These are phyloP conservation scores for Gerris lacustris DNA, from an alignment of 2,888 invertebrate genomes.

Conservation along the genomic window DNA sequence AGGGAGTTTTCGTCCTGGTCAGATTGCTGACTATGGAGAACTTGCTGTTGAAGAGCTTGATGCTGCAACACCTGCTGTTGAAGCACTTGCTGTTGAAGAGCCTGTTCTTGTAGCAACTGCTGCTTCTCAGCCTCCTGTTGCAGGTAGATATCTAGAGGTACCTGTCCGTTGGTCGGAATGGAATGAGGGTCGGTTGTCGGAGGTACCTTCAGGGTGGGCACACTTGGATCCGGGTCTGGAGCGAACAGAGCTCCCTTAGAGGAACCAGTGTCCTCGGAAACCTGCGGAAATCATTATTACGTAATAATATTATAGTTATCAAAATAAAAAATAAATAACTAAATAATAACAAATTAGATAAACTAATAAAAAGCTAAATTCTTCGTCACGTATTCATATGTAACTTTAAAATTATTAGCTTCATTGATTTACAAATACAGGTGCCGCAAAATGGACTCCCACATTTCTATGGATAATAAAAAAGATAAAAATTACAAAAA, in stretches of 20 bases:
- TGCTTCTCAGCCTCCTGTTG: conserved; percentile 29
- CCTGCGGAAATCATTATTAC: conserved; percentile 33
- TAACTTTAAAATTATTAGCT: too few species aligned
- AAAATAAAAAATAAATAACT: not conserved
- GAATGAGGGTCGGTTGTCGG: conserved; percentile 38
- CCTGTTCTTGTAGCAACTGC: conserved; percentile 10
- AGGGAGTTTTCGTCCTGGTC: conserved; percentile 32
- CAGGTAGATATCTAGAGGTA: conserved; percentile 32
- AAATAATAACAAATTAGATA: not conserved
- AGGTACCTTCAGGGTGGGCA: conserved; percentile 38
- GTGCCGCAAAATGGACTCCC: too few species aligned
- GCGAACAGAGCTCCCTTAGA: conserved; percentile 38
- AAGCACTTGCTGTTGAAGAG: not conserved
- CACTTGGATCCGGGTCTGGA: conserved; percentile 42
- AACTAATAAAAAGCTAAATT: conserved; percentile 1
- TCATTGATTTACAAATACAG: too few species aligned
- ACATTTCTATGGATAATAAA: too few species aligned
- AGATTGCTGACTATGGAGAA: conserved; percentile 18
- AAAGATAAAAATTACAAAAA: too few species aligned
- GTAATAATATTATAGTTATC: conserved; percentile 34
- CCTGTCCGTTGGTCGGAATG: conserved; percentile 38
- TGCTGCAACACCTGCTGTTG: conserved; percentile 14
- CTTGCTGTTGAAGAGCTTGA: conserved; percentile 30
- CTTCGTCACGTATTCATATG: too few species aligned
- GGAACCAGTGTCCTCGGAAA: conserved; percentile 41